phyloP scores from a whole-genome alignment of 2,888 invertebrate species.

The Harpagoxenus sublaevis region DNA sequence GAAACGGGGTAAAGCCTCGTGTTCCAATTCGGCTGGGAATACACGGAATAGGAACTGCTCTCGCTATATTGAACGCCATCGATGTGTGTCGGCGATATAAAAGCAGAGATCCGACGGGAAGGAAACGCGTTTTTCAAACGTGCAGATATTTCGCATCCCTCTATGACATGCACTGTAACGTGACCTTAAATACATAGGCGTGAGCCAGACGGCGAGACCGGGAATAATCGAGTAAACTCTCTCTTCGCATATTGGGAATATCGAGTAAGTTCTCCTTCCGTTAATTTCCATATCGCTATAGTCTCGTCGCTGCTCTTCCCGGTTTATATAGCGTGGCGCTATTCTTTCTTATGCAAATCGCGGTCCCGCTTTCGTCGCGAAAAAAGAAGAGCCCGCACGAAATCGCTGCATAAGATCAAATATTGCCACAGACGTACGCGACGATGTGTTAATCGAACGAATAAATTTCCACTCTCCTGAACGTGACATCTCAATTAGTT shows the following conservation, averaged over 20 bases:
- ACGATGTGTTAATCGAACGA: conserved; percentile 30
- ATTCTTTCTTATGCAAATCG: conserved; percentile 45
- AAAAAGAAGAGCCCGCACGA: background rate
- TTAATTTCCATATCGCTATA: conserved; percentile 43
- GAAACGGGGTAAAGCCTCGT: background rate
- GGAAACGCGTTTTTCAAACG: conserved; percentile 33
- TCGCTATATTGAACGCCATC: conserved; percentile 17
- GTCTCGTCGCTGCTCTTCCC: background rate
- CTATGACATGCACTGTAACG: background rate
- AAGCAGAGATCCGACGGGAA: background rate
- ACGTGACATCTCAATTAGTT: background rate
- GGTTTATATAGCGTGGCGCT: background rate
- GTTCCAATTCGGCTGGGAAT: conserved; percentile 17
- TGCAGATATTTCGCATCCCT: conserved; percentile 14
- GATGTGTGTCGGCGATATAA: conserved; percentile 35
- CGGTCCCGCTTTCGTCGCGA: conserved; percentile 17
- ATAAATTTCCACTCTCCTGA: conserved; percentile 8
- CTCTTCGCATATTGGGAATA: conserved; percentile 17
- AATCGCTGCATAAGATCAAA: conserved; percentile 10
- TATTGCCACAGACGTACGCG: conserved; percentile 7
- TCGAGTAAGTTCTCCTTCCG: conserved; percentile 16
- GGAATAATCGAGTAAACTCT: conserved; percentile 30
- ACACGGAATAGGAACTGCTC: background rate
- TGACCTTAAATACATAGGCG: conserved; percentile 17
- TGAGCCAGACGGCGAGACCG: background rate